These are phyloP conservation scores for Anguilla megastoma DNA, from an alignment of 2,797 vertebrate genomes.

Conservation along the genomic window DNA sequence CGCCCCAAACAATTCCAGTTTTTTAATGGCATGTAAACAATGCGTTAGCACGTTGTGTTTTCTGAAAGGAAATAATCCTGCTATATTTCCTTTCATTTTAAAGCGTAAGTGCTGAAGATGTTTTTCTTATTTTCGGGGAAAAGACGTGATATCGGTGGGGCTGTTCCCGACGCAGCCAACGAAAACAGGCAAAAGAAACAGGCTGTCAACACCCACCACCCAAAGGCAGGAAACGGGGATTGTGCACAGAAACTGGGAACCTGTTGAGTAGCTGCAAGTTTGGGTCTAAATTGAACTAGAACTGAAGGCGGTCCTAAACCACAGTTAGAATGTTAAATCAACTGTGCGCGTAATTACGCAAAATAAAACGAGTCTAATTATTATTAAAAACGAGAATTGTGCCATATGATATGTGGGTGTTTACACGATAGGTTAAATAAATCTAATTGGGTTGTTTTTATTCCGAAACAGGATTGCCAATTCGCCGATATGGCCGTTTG, in stretches of 20 bases:
- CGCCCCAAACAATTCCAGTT: background rate
- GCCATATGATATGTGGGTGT: background rate
- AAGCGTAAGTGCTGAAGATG: background rate
- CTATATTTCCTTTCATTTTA: background rate
- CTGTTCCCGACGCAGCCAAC: constrained; percentile 10
- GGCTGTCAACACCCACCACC: constrained; percentile 35
- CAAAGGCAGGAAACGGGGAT: constrained; percentile 33
- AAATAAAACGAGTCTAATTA: background rate
- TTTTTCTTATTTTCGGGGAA: background rate
- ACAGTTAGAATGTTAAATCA: background rate
- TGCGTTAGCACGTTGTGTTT: background rate
- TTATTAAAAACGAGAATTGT: background rate
- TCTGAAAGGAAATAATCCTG: background rate
- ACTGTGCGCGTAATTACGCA: background rate
- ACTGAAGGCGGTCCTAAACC: background rate
- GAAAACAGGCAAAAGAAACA: constrained; percentile 18
- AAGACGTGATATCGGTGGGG: constrained; percentile 5
- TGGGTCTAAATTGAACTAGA: background rate
- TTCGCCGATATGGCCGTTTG: background rate
- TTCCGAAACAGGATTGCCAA: background rate
- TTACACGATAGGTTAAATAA: background rate
- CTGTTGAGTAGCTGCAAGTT: constrained; percentile 34
- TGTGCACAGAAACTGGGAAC: constrained; percentile 31
- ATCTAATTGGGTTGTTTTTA: background rate
- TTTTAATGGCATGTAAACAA: background rate